Evolutionary conservation across 2,113 vertebrate species (phyloP).

Genomic region (Pao palembangensis): DNA sequence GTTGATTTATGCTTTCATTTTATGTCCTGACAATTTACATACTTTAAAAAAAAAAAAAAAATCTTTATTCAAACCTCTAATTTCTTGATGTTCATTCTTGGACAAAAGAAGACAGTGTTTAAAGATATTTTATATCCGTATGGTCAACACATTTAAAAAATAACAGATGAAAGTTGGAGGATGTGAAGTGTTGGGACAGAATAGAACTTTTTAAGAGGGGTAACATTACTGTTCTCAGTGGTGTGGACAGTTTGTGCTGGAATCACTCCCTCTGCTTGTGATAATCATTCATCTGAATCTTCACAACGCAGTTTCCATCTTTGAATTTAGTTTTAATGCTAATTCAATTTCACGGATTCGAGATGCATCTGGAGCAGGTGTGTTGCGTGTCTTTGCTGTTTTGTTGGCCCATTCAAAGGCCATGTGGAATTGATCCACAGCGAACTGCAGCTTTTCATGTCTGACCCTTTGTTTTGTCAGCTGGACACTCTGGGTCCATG

Average conservation of each 20-base stretch:
- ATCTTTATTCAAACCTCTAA: too few species aligned
- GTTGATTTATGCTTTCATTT: too few species aligned
- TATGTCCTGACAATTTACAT: too few species aligned
- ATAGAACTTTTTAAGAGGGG: neutral
- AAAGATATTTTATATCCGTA: too few species aligned
- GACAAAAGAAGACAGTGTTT: too few species aligned
- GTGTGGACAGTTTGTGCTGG: too few species aligned
- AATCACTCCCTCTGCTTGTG: too few species aligned
- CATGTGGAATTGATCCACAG: constrained; percentile 73
- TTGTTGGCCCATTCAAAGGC: constrained; percentile 43
- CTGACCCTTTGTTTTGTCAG: constrained; percentile 74
- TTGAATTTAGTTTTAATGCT: neutral
- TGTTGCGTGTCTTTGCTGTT: constrained; percentile 32
- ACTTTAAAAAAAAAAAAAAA: too few species aligned
- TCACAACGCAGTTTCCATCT: too few species aligned
- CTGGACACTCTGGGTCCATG: constrained; percentile 52
- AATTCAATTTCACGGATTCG: constrained; percentile 32
- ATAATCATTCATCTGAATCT: too few species aligned
- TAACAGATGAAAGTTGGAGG: neutral
- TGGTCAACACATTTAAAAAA: neutral
- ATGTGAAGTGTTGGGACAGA: neutral
- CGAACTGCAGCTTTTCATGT: constrained; percentile 68
- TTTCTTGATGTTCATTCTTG: too few species aligned
- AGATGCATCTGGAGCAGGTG: constrained; percentile 44
- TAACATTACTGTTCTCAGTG: too few species aligned